phyloP scores from a whole-genome alignment of 1,140 invertebrate genomes.

The Akabosia matsudoensis region DNA sequence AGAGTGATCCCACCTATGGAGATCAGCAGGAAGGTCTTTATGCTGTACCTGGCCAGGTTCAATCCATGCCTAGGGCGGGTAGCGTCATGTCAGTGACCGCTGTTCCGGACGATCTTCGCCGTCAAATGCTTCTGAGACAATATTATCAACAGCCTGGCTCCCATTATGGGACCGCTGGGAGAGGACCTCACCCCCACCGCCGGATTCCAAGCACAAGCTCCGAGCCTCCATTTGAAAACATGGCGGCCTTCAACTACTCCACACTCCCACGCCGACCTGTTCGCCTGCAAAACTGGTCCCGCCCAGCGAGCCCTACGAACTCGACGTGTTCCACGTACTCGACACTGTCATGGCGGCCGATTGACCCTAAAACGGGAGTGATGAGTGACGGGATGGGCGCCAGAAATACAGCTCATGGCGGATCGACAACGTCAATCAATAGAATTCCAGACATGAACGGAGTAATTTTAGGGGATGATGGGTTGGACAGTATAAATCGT shows the following conservation, averaged over 20 bases:
- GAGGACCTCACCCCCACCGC: no score
- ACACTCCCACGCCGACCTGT: not conserved
- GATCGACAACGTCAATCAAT: not conserved
- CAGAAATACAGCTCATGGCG: not conserved
- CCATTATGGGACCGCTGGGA: not conserved
- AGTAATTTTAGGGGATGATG: not conserved
- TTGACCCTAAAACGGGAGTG: not conserved
- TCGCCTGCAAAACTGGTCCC: not conserved
- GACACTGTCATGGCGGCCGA: not conserved
- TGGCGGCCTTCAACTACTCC: constrained; percentile 4
- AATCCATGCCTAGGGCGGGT: not conserved
- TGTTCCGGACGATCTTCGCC: not conserved
- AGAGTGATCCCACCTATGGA: not conserved
- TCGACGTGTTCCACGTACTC: constrained; percentile 10
- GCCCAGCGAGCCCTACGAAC: not conserved
- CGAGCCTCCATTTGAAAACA: not conserved
- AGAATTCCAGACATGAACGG: not conserved
- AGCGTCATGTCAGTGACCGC: not conserved
- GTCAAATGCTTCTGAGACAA: not conserved
- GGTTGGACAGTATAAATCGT: not conserved
- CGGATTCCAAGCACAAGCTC: not conserved
- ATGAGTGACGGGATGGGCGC: not conserved
- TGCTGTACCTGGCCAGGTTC: not conserved
- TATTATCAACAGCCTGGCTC: not conserved
- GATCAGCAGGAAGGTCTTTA: not conserved